Base-by-base conservation (phyloP, 2,797 vertebrate species). In the Poeciliopsis presidionis region DNA sequence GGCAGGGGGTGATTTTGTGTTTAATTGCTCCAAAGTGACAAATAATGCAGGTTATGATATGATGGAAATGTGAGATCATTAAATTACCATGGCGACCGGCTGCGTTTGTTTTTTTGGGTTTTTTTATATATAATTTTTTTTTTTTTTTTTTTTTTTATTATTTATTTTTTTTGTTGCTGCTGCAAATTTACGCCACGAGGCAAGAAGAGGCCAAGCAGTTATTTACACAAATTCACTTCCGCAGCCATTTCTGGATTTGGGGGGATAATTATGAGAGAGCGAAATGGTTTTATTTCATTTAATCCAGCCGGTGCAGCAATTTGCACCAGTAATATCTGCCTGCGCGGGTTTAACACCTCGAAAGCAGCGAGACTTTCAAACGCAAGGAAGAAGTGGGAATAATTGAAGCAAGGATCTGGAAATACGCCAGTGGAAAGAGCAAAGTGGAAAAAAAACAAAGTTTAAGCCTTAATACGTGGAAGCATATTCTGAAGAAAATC, bases 11-110 rank as follows among this genome's bases (percentile, higher is more conserved):
- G 94, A 95, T 95, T 95, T 90, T 94, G 89, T 94, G 88, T 95
- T 95, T 96, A 95, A 96, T 96, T 96, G 95, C 93, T 94, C 94
- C 92, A 89, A 95, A 93, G 94, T 95, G 95, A 95, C 94, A 94
- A 92, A 94, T 95, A 95, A 95, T 92, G 90, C 92, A 90, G 79
- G 86, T 92, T 94, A 93, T 88, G 93, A 95, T 95, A 95, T 95
- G 95, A 96, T 95, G 94, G 94, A 95, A 96, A 94, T 89, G 90
- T 91, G 87, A 92, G 93, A 96, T 96, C 95, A 96, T 96, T 96
- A 94, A 95, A 95, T 95, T 95, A 93, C 91, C 81, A 86, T 73
- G n/a, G 91, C 89, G 79, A 91, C 87, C 80, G 80, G 89, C 93
- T 89, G 91, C 79, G 81, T 84, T 89, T 90, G 88, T 90, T 93